A percentile compares a stretch with the other conserved stretches of the same genome.
Conservation (phyloP, 2,113 vertebrate species). For the Dromiciops gliroides region DNA sequence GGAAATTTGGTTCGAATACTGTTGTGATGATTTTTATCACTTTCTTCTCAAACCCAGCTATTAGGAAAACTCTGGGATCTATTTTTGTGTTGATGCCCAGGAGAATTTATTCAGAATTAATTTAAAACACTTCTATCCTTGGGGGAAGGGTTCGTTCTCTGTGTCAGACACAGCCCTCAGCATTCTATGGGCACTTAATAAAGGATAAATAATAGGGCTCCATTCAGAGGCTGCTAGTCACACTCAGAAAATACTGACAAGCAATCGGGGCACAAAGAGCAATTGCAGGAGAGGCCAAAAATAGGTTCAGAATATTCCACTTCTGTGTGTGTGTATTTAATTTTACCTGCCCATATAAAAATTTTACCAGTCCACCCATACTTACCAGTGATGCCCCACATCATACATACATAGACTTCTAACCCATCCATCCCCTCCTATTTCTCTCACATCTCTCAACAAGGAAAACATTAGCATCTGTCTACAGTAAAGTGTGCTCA, state of each 20-base stretch:
- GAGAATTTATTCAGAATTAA: no score
- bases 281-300: background rate
- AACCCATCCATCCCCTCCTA: background rate
- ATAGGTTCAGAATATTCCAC: background rate
- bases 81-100: fast-evolving
- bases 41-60: background rate
- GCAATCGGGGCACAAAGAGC: background rate
- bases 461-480: background rate
- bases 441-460: background rate
- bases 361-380: background rate
- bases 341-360: background rate
- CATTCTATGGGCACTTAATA: background rate
- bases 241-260: background rate
- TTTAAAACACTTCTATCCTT: background rate
- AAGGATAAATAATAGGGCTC: constrained; percentile 2
- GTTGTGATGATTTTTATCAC: background rate
- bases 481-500: background rate
- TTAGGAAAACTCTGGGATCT: background rate
- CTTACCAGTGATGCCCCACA: background rate
- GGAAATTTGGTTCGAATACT: background rate
- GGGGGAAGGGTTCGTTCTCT: background rate
- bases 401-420: background rate
- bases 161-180: fast-evolving
- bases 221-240: background rate
- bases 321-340: background rate